Evolutionary conservation across 2,797 vertebrate genomes (phyloP), one percentile per base, ranked within the genome.

Genomic region (Perodicticus potto): DNA sequence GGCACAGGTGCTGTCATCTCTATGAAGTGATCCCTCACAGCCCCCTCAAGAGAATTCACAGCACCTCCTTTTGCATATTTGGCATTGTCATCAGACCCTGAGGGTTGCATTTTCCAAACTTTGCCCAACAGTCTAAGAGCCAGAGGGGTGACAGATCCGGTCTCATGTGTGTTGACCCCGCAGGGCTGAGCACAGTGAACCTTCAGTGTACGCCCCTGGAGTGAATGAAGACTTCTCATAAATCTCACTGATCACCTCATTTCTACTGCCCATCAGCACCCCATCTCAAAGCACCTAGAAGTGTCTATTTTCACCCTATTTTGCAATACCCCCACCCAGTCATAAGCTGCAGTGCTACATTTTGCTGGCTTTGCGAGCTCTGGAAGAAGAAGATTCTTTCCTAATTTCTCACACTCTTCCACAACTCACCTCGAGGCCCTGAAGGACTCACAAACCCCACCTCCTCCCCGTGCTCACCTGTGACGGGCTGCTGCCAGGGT

Each of bases 401-500:
- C 16, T 49, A 7, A n/a, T 74, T 32, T 61, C 74, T 40, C 57
- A 9, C 0, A 7, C 29, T 63, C 43, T 86, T 69, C 53, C 76
- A 61, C 32, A 19, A 14, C 20, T 43, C 32, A 85, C 14, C 17
- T 12, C 43, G 17, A 34, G 73, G 63, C 34, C 12, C 29, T 86
- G 4, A 34, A 55, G 55, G 25, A 23, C 27, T 7, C 27, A 25
- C 34, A 14, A 19, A 23, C 12, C 27, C 23, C 4, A 53, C 34
- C 1, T 11, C 77, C 43, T 27, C 2, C 53, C 27, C 13, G 0
- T 5, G 29, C 0, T 97, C 98, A 99, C 99, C 99, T 99, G 99
- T 1, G 99, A 99, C 0, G 99, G 99, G 97, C 99, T 99, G 96
- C 99, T 99, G 8, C 99, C 99, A 4, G 99, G 99, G 95, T 99